Percentiles rank a stretch among this genome's conserved stretches.
These are phyloP conservation scores for Drosophila borborema DNA, from an alignment of 2,888 invertebrate species.

Conservation along the genomic window DNA sequence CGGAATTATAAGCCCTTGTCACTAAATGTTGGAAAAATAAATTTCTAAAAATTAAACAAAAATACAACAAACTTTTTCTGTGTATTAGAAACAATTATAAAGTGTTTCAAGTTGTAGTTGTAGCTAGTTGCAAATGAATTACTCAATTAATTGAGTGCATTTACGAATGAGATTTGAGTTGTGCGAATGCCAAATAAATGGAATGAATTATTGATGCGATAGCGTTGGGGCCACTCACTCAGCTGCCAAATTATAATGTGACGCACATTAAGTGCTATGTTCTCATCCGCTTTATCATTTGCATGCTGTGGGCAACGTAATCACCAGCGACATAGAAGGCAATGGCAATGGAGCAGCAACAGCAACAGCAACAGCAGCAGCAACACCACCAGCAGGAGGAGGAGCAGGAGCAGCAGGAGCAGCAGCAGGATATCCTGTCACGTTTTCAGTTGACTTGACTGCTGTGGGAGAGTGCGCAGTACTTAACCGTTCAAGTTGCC, in stretches of 20 bases:
- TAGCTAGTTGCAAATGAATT: conserved; percentile 24
- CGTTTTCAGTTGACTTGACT: conserved; percentile 80
- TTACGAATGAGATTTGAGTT: conserved; percentile 34
- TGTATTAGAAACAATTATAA: not conserved
- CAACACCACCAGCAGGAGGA: conserved; percentile 7
- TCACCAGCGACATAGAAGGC: conserved; percentile 30
- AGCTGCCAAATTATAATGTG: conserved; percentile 76
- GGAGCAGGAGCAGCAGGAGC: conserved; percentile 7
- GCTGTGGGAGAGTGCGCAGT: conserved; percentile 65
- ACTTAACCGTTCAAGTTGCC: conserved; percentile 79
- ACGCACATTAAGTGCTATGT: conserved; percentile 68
- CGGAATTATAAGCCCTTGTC: conserved; percentile 33
- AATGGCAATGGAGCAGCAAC: not conserved
- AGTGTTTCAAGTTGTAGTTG: conserved; percentile 36
- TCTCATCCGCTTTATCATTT: conserved; percentile 60
- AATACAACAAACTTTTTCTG: conserved; percentile 31
- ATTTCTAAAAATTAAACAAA: not conserved
- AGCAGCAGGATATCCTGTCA: conserved; percentile 75
- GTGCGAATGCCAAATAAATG: conserved; percentile 33
- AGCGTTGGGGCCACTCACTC: conserved; percentile 48
- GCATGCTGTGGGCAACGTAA: conserved; percentile 53
- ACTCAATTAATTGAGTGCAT: conserved; percentile 49
- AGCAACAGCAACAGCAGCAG: not conserved
- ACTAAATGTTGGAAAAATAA: conserved; percentile 3
- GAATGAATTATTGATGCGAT: conserved; percentile 50